Evolutionary conservation across 2,113 vertebrate genomes (phyloP), one percentile per base, ranked within the genome.

Genomic region (Clarias magur): DNA sequence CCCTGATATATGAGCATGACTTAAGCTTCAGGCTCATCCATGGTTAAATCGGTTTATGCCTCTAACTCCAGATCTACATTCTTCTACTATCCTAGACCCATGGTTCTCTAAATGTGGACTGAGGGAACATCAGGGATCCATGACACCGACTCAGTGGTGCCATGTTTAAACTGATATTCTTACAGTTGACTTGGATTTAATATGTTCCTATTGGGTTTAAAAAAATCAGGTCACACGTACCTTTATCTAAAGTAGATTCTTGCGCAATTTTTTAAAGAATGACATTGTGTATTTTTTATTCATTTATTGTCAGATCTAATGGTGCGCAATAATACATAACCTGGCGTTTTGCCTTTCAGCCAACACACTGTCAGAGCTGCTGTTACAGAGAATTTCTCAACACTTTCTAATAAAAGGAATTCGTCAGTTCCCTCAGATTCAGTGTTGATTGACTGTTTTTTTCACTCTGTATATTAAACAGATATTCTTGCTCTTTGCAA

Each of bases 201-300:
- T 34, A 2, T 6, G 27, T 34, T 30, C 34, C 23, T 59, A 59
- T 4, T 59, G 4, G 59, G 4, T 60, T 60, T 27, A 27, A 13
- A 67, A 67, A 67, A 27, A 67, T 67, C n/a, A 13, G 62, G 23
- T 3, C 25, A 9, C 3, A 25, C 12, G 10, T 65, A 65, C 25
- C 12, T 63, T n/a, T 27, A 65, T 4, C 63, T 65, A 65, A 65
- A n/a, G 25, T 25, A n/a, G 0, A 25, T 63, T 63, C n/a, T 25
- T 63, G 9, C n/a, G 27, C 62, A 67, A 27, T 67, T 67, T 68
- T 68, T 30, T 38, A 2, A 27, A 70, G 16, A 72, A 38, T 72
- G 70, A 75, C 23, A 48, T 23, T 5, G n/a, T 78, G 48, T 78
- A 25, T 25, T 78, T 78, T 76, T 76, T 76, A 75, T 76, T 23